Evolutionary conservation across 2,888 invertebrate species (phyloP), one percentile per base, ranked within the genome.

Genomic region (Formica aserva): DNA sequence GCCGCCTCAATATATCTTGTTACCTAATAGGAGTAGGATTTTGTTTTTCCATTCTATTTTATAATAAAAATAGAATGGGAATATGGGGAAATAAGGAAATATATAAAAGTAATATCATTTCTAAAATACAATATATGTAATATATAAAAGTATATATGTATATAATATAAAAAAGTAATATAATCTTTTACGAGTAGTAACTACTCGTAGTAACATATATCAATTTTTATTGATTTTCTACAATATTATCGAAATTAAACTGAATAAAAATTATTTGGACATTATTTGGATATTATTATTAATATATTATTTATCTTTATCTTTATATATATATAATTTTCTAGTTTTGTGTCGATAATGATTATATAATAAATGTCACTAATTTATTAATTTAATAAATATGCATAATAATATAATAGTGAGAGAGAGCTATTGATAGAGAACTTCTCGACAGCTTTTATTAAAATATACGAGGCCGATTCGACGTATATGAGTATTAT

Each of bases 381-480:
- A 69, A 69, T 78, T 78, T 67, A 11, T 15, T 69, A 78, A 78
- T 78, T 69, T 29, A 45, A 69, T 69, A 69, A 57, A 69, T 32
- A 32, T 32, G 1, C 6, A 32, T 32, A 32, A 32, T 32, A 32
- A 6, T 32, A 32, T 32, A 32, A 32, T 69, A 6, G 22, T 38
- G 15, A 26, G 26, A 55, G 55, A 4, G 5, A n/a, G 26, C 35
- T 76, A 18, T 77, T 66, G 26, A 76, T 52, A 13, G 66, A n/a
- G 5, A n/a, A 52, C 8, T 18, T 65, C n/a, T 66, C 26, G 29
- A 66, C 18, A 52, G 26, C 13, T 2, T 69, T 69, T 78, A 78
- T 78, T 78, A 69, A 78, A 78, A 78, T 78, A 71, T 41, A 78
- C 32, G 57, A 78, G 22, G 32, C 26, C 41, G 3, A 57, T 78